phyloP scores from a whole-genome alignment of 2,888 invertebrate genomes.

The Calameuta filiformis region DNA sequence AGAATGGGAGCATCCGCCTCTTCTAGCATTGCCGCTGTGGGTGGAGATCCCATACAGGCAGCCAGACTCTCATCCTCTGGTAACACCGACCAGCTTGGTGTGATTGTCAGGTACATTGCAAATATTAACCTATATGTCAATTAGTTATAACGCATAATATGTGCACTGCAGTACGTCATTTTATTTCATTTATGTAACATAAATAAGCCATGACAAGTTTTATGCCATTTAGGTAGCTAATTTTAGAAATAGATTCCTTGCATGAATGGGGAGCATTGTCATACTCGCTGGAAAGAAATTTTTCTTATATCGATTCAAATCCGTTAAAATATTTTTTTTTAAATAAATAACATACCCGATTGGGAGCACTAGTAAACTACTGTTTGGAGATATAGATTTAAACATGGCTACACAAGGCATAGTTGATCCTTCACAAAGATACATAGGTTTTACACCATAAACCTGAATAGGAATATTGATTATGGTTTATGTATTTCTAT shows the following conservation, averaged over 20 bases:
- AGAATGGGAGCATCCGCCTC: constrained; percentile 66
- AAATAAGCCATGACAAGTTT: constrained; percentile 42
- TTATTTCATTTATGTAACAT: constrained; percentile 37
- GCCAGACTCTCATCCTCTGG: constrained; percentile 63
- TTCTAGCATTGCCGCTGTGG: constrained; percentile 62
- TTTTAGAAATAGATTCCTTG: constrained; percentile 35
- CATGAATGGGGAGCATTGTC: constrained; percentile 19
- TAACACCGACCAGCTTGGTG: constrained; percentile 60
- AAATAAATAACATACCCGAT: constrained; percentile 28
- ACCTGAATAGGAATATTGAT: constrained; percentile 25
- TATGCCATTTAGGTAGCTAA: constrained; percentile 32
- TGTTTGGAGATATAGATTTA: constrained; percentile 26
- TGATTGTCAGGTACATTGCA: constrained; percentile 57
- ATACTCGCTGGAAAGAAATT: constrained; percentile 29
- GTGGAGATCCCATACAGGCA: constrained; percentile 63
- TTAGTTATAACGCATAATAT: not conserved
- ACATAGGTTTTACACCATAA: constrained; percentile 32
- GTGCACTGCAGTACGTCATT: not conserved
- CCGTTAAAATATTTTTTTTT: constrained; percentile 1
- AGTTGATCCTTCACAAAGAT: constrained; percentile 37
- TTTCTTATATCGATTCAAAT: not conserved
- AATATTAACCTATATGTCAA: not conserved
- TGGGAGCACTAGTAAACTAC: constrained; percentile 37
- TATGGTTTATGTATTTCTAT: not conserved
- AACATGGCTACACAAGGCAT: constrained; percentile 37